phyloP scores from a whole-genome alignment of 2,888 invertebrate genomes.

The Luperina nickerlii region DNA sequence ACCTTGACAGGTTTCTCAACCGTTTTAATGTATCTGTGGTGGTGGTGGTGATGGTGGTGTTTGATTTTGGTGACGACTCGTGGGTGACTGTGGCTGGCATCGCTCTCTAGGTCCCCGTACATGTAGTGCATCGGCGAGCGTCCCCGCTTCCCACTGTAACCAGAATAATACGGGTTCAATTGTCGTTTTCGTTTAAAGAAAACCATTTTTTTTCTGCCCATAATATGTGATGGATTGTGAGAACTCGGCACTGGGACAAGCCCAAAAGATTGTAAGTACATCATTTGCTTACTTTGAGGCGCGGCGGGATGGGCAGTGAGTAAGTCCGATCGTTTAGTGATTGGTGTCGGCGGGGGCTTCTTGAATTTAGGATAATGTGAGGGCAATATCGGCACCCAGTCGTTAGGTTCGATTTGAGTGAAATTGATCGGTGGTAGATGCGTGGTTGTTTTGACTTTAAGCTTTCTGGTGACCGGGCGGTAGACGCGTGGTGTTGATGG shows the following conservation, averaged over 20 bases:
- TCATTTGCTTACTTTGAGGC: constrained; percentile 73
- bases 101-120: constrained; percentile 77
- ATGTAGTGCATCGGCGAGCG: constrained; percentile 71
- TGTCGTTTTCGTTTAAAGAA: constrained; percentile 79
- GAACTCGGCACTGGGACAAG: constrained; percentile 77
- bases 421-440: constrained; percentile 74
- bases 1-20: constrained; percentile 89
- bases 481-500: constrained; percentile 77
- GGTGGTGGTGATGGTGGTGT: constrained; percentile 92
- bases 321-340: constrained; percentile 78
- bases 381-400: constrained; percentile 87
- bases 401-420: constrained; percentile 78
- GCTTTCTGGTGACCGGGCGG: constrained; percentile 82
- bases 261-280: constrained; percentile 83
- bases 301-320: constrained; percentile 63
- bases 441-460: constrained; percentile 77
- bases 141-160: constrained; percentile 78
- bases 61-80: constrained; percentile 86
- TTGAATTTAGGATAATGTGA: constrained; percentile 79
- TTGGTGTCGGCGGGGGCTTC: constrained; percentile 68
- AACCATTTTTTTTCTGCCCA: constrained; percentile 79
- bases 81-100: constrained; percentile 75
- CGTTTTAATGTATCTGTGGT: constrained; percentile 91
- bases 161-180: constrained; percentile 78
- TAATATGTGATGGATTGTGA: constrained; percentile 66